Percentiles rank a stretch among this genome's conserved stretches.
Conservation (phyloP, 2,888 invertebrate species). For the Noctua janthe region DNA sequence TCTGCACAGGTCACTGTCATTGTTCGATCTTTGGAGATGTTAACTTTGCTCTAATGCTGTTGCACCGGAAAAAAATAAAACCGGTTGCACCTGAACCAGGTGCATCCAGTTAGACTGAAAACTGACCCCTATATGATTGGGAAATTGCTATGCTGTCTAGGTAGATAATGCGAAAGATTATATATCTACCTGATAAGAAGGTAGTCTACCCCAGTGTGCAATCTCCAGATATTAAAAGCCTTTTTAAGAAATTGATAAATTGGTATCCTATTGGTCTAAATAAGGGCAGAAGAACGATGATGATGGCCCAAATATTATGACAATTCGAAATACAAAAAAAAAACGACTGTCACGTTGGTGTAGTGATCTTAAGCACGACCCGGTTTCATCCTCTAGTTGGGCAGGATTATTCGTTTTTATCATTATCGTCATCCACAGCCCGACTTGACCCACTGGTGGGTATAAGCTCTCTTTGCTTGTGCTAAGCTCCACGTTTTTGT, state of each 20-base stretch:
- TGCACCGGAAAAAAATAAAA: too few species aligned
- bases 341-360: background rate
- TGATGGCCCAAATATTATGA: background rate
- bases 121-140: background rate
- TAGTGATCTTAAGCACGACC: background rate
- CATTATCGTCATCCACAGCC: too few species aligned
- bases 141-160: background rate
- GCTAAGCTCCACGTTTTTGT: too few species aligned
- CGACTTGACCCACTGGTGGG: too few species aligned
- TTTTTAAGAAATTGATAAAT: background rate
- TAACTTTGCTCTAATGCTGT: background rate
- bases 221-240: background rate
- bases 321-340: background rate
- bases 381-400: background rate
- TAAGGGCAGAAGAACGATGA: background rate
- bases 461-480: too few species aligned
- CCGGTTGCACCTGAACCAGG: too few species aligned
- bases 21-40: slow-evolving; percentile 29
- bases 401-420: background rate
- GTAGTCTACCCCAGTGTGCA: background rate
- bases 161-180: background rate
- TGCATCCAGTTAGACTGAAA: background rate
- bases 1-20: slow-evolving; percentile 59
- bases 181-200: too few species aligned
- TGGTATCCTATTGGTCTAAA: background rate